Evolutionary conservation across 1,140 invertebrate genomes (phyloP), one percentile per base, ranked within the genome.

Genomic region (Heliothis subflexa): DNA sequence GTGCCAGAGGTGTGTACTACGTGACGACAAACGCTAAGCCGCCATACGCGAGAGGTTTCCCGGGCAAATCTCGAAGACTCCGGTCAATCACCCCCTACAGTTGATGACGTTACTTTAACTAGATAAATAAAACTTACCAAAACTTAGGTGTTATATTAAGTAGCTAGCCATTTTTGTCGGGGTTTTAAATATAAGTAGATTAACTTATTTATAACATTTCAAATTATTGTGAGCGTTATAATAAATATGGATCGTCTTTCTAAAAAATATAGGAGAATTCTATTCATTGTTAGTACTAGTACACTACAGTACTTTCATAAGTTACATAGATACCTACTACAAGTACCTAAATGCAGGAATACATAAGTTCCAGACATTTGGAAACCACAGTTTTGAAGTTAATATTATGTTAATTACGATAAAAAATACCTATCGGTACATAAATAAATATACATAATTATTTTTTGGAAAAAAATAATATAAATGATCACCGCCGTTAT

Each of bases 21-120:
- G 96, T 98, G n/a, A 97, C 96, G 81, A 98, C 97, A 83, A 98
- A 98, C 94, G 96, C 96, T n/a, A 96, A 97, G 87, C 96, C 96
- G 85, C 97, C 97, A 9, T 98, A 97, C 95, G 97, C 97, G 33
- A 95, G 97, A 93, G 97, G 97, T n/a, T 97, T 97, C 88, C 97
- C 97, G 54, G 96, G 95, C 84, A 96, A 96, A 94, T 95, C 89
- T 57, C 92, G 93, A 75, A 91, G 89, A 13, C 75, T 94, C 9
- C 81, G 93, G 78, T 92, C 90, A 0, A 76, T 89, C 11, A 80
- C 83, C 52, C 86, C 91, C 11, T 91, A 91, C 55, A 92, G 89
- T 79, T 93, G 88, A 91, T 83, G 64, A 76, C 49, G 11, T 59
- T 21, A 59, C 33, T 55, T 14, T 47, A 25, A 21, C 16, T 74